phyloP scores from a whole-genome alignment of 2,797 vertebrate genomes.

The Falco berigora region DNA sequence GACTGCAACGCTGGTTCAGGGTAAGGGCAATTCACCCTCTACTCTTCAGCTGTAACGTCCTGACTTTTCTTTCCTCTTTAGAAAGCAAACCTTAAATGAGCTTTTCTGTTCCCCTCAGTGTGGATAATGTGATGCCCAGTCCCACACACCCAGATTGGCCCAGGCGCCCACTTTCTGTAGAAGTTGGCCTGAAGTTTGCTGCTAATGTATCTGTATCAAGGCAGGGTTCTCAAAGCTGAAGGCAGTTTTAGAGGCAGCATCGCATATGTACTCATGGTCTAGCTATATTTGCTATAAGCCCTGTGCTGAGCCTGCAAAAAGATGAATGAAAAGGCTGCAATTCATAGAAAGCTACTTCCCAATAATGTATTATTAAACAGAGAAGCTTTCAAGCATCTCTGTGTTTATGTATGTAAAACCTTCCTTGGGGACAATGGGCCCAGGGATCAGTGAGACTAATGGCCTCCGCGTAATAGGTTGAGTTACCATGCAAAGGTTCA shows the following conservation, averaged over 20 bases:
- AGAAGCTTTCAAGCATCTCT: background rate
- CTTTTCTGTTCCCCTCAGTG: background rate
- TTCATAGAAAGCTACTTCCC: background rate
- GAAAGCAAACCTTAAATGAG: background rate
- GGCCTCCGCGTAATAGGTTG: background rate
- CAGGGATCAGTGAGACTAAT: background rate
- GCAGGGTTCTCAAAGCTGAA: background rate
- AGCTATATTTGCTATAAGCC: background rate
- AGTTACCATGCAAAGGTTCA: background rate
- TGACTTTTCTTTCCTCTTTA: background rate
- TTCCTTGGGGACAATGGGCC: background rate
- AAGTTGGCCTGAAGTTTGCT: background rate
- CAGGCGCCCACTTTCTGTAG: background rate
- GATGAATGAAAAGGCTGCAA: background rate
- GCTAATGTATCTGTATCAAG: background rate
- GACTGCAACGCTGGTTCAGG: background rate
- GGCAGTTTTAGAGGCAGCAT: background rate
- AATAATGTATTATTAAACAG: background rate
- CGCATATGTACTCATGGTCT: fast-evolving
- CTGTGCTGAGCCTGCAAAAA: background rate
- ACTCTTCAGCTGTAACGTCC: background rate
- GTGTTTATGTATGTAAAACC: background rate
- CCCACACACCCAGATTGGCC: background rate
- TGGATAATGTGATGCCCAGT: too few relatives aligned
- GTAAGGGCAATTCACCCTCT: background rate